Evolutionary conservation across 2,797 vertebrate species (phyloP).

Genomic region (Characodon lateralis): DNA sequence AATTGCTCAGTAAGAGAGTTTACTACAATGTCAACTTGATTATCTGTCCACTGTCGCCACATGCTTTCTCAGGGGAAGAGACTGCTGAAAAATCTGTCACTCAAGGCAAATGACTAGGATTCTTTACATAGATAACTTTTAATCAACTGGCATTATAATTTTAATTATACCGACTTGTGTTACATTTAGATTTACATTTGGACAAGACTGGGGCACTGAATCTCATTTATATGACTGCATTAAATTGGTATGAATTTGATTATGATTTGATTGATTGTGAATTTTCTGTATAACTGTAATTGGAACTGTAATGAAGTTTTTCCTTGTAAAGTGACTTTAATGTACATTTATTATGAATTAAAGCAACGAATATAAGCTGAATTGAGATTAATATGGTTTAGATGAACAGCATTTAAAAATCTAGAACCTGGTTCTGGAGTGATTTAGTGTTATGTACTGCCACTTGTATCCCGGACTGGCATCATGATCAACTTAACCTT

Average conservation of each 20-base stretch:
- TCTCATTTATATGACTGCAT: not conserved
- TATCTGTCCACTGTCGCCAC: not conserved
- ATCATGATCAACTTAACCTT: not conserved
- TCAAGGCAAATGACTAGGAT: not conserved
- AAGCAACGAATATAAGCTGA: not conserved
- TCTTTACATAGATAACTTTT: not conserved
- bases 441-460: not conserved
- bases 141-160: not conserved
- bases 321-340: too few species aligned
- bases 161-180: too few species aligned
- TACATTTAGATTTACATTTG: not conserved
- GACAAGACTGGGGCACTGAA: not conserved
- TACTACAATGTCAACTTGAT: not conserved
- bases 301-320: not conserved
- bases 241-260: not conserved
- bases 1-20: not conserved
- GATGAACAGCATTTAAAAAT: not conserved
- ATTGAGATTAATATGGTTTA: not conserved
- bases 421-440: not conserved
- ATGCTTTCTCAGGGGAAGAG: not conserved
- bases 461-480: not conserved
- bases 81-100: not conserved
- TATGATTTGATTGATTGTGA: not conserved
- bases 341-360: not conserved
- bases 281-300: not conserved